Percentiles rank a stretch among this genome's conserved stretches.
phyloP scores from a whole-genome alignment of 1,140 invertebrate species.

The Papilio xuthus region DNA sequence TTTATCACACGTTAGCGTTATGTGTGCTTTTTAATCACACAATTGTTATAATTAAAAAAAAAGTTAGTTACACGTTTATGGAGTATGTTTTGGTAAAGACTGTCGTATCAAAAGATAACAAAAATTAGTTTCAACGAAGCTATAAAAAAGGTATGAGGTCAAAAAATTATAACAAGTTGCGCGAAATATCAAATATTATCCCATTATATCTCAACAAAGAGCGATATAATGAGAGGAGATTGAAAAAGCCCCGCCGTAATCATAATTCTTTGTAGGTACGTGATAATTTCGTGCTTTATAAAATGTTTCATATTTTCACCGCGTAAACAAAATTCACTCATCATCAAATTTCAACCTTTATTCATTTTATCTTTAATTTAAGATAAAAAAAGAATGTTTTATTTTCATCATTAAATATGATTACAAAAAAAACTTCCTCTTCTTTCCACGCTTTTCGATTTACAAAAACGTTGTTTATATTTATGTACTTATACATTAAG shows the following conservation, averaged over 20 bases:
- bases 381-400: not conserved
- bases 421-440: too few species aligned
- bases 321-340: not conserved
- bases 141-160: conserved; percentile 11
- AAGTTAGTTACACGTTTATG: not conserved
- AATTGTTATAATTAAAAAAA: not conserved
- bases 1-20: too few species aligned
- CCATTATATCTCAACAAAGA: conserved; percentile 25
- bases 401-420: too few species aligned
- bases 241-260: conserved; percentile 26
- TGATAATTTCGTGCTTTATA: conserved; percentile 29
- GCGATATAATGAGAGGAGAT: conserved; percentile 32
- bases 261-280: conserved; percentile 30
- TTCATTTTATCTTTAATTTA: not conserved
- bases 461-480: not conserved
- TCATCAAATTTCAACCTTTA: not conserved
- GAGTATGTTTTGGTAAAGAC: not conserved
- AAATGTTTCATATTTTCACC: not conserved
- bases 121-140: not conserved
- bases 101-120: not conserved
- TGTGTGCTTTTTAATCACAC: too few species aligned
- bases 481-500: too few species aligned
- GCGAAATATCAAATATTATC: conserved; percentile 32
- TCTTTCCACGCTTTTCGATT: not conserved
- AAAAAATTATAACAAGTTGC: conserved; percentile 17